phyloP scores from a whole-genome alignment of 1,140 invertebrate genomes.

The Brevipalpus yothersi region DNA sequence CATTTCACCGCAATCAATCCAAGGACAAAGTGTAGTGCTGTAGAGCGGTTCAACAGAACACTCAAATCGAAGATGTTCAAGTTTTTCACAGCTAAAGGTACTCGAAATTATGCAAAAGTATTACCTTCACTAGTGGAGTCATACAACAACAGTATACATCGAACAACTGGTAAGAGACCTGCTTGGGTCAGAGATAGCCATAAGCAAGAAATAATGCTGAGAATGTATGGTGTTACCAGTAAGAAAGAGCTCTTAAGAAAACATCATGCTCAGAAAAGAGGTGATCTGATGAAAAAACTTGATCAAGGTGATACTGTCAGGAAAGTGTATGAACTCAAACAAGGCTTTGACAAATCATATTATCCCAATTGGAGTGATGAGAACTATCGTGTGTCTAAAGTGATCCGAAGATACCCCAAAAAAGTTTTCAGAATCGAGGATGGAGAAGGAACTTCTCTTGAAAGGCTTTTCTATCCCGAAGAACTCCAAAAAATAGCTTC shows the following conservation, averaged over 20 bases:
- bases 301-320: background rate
- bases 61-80: slow-evolving; percentile 23
- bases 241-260: background rate
- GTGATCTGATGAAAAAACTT: no score
- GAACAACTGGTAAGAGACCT: slow-evolving; percentile 21
- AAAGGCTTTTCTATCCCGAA: background rate
- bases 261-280: background rate
- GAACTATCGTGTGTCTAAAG: background rate
- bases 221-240: background rate
- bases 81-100: slow-evolving; percentile 21
- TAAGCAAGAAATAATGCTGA: background rate
- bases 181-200: slow-evolving; percentile 17
- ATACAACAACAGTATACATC: slow-evolving; percentile 22
- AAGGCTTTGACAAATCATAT: no score
- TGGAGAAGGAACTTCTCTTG: background rate
- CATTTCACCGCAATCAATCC: slow-evolving; percentile 20
- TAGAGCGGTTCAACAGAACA: slow-evolving; percentile 23
- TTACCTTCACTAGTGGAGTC: slow-evolving; percentile 18
- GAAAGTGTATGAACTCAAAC: no score
- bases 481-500: background rate
- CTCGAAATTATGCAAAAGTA: slow-evolving; percentile 20
- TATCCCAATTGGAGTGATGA: background rate
- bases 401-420: background rate
- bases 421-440: background rate
- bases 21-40: slow-evolving; percentile 21